Evolutionary conservation across 2,797 vertebrate genomes (phyloP), one percentile per base, ranked within the genome.

Genomic region (Ptychadena robeensis): DNA sequence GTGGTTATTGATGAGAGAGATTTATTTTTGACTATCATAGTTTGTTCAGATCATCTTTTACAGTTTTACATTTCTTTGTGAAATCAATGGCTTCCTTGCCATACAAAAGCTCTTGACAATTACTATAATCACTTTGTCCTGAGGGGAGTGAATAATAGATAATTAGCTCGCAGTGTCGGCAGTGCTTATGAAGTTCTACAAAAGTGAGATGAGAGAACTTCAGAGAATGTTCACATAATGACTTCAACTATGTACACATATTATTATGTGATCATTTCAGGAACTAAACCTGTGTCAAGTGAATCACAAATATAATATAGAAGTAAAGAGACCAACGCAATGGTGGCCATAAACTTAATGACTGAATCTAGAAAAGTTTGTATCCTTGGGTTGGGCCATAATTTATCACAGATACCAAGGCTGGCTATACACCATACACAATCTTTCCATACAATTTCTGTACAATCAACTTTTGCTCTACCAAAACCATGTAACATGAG

Each of bases 111-210:
- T 27, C 35, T 63, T 12, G 38, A 65, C 75, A 71, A 74, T 80
- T 69, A 75, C 81, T 86, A 75, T 83, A 83, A 80, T 86, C 75
- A 86, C 69, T 80, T 83, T 83, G 75, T 79, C 22, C 81, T 77
- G 48, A 44, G 32, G 31, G 44, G 61, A 44, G 73, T 70, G 66
- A 82, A 71, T 82, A 61, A 30, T 35, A 74, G 48, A 67, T 82
- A 85, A 83, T 87, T 90, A 82, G 85, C 86, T 87, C 86, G 68
- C 78, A 84, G 87, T 86, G 87, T 74, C 61, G 34, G 34, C 34
- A 76, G 25, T 28, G 10, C 44, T 74, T 79, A 59, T 18, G 15
- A 11, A 61, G 66, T 79, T 38, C 38, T 25, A 61, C 66, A 68
- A 59, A 68, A 68, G 31, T 22, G 25, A 40, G 27, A 76, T 31